Evolutionary conservation across 2,888 invertebrate genomes (phyloP).

Genomic region (Aphrophora alni): DNA sequence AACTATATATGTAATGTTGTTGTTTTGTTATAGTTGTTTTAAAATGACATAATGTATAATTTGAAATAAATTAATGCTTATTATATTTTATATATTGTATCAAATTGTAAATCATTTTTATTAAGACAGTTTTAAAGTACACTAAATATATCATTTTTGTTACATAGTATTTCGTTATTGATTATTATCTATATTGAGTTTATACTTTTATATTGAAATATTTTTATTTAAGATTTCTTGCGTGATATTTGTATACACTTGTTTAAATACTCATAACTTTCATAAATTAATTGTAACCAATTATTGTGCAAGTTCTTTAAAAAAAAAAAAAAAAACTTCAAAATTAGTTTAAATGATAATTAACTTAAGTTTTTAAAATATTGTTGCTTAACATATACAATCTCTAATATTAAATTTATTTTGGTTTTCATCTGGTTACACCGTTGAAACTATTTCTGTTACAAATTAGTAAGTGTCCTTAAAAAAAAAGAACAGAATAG

Average conservation of each 20-base stretch:
- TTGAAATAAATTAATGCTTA: not conserved
- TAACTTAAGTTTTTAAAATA: not conserved
- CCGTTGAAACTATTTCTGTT: not conserved
- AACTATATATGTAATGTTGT: not conserved
- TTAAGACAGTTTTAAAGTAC: too few relatives aligned
- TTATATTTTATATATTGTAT: too few relatives aligned
- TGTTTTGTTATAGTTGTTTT: not conserved
- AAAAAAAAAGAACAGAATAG: not conserved
- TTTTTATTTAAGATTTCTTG: not conserved
- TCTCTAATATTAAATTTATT: not conserved
- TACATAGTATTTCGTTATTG: not conserved
- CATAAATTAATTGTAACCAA: not conserved
- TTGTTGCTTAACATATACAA: not conserved
- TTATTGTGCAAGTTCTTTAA: not conserved
- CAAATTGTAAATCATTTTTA: too few relatives aligned
- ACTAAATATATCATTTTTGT: not conserved
- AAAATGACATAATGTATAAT: not conserved
- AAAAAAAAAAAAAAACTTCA: too few relatives aligned
- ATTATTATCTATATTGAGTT: not conserved
- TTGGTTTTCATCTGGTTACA: not conserved
- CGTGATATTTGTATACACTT: not conserved
- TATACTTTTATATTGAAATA: not conserved
- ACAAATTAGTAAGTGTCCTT: conserved; percentile 9
- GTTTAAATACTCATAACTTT: not conserved
- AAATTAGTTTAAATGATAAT: too few relatives aligned